phyloP scores from a whole-genome alignment of 2,797 vertebrate species.

The Danionella dracula region DNA sequence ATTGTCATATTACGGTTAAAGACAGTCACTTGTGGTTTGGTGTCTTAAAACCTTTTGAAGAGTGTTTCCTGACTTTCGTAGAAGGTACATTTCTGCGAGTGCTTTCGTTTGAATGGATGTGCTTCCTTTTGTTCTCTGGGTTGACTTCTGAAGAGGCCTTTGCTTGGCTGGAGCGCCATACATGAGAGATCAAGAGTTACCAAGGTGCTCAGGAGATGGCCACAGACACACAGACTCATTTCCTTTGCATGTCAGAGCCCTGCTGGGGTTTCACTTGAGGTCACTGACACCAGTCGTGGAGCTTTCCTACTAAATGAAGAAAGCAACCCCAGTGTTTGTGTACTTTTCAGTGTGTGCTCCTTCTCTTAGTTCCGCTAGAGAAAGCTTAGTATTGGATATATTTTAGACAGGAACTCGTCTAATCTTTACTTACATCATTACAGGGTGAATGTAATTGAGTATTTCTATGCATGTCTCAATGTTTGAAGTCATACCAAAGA shows the following conservation, averaged over 20 bases:
- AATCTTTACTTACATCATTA: too few species aligned
- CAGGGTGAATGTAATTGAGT: too few species aligned
- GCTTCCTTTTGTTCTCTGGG: constrained; percentile 68
- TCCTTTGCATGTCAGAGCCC: constrained; percentile 74
- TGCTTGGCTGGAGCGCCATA: constrained; percentile 71
- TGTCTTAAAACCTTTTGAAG: constrained; percentile 8
- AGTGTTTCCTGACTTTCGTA: not conserved
- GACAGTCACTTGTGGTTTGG: too few species aligned
- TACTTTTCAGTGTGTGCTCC: constrained; percentile 28
- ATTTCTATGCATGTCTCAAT: not conserved
- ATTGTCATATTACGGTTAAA: too few species aligned
- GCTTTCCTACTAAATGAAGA: constrained; percentile 63
- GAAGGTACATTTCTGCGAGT: not conserved
- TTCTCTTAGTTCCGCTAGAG: not conserved
- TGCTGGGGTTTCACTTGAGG: constrained; percentile 70
- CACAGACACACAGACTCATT: constrained; percentile 64
- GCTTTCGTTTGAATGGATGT: constrained; percentile 67
- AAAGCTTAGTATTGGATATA: not conserved
- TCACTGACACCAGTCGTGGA: constrained; percentile 64
- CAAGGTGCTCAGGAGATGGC: constrained; percentile 74
- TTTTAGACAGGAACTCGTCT: not conserved
- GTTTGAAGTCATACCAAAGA: constrained; percentile 18
- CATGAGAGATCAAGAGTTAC: constrained; percentile 85
- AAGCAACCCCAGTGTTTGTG: constrained; percentile 40
- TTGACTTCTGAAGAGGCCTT: constrained; percentile 75